A percentile compares a stretch with the other conserved stretches of the same genome.
Conservation (phyloP, 1,140 invertebrate species). For the Zaprionus davidi region DNA sequence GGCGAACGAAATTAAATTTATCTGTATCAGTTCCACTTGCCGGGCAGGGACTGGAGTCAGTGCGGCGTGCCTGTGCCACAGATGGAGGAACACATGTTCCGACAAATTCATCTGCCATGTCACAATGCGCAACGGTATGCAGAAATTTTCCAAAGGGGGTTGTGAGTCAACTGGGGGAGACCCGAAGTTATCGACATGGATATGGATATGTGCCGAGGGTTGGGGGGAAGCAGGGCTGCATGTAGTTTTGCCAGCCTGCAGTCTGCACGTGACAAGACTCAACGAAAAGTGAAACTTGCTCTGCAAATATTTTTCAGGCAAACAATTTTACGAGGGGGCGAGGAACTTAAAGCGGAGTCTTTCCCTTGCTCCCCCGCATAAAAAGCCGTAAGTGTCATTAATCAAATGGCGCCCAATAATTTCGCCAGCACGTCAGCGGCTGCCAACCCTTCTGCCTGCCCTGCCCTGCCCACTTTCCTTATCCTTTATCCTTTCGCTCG, state of each 20-base stretch:
- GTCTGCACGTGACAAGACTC: conserved; percentile 75
- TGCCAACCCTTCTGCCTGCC: conserved; percentile 44
- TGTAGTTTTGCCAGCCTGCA: conserved; percentile 55
- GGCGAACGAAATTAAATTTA: conserved; percentile 78
- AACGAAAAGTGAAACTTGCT: conserved; percentile 74
- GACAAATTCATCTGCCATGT: conserved; percentile 83
- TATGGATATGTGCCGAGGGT: conserved; percentile 34
- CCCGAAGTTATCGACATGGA: conserved; percentile 24
- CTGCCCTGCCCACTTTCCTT: background rate
- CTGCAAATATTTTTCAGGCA: conserved; percentile 66
- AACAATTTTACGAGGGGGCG: conserved; percentile 22
- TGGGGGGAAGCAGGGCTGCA: background rate
- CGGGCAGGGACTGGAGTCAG: conserved; percentile 14
- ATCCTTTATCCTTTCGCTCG: conserved; percentile 44
- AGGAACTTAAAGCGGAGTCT: conserved; percentile 28
- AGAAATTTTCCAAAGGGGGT: conserved; percentile 50
- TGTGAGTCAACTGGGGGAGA: background rate
- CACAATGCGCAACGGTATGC: conserved; percentile 81
- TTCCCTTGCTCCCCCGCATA: background rate
- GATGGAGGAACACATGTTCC: conserved; percentile 79
- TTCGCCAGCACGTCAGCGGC: conserved; percentile 41
- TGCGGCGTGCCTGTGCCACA: conserved; percentile 45
- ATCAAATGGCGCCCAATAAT: conserved; percentile 78
- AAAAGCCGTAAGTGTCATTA: conserved; percentile 67
- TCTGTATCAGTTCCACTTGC: conserved; percentile 76